Percentiles rank a stretch among this genome's conserved stretches.
Evolutionary conservation across 2,113 vertebrate species (phyloP).

Genomic region (Seriola quinqueradiata): DNA sequence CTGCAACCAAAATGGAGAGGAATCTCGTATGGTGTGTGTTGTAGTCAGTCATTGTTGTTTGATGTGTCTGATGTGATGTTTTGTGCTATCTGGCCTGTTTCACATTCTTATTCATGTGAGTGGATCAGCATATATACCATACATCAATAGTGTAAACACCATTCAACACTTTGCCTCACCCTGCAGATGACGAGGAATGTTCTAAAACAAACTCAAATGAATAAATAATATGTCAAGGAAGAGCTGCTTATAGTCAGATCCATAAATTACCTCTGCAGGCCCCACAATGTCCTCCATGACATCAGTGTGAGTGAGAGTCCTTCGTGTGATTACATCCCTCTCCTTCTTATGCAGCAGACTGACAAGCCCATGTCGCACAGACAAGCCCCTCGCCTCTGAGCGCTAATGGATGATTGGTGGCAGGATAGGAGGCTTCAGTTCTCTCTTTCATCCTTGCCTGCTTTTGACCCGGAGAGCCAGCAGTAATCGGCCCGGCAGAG

Average conservation of each 20-base stretch:
- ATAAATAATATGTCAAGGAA: conserved; percentile 76
- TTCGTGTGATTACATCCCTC: conserved; percentile 68
- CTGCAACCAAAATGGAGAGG: conserved; percentile 38
- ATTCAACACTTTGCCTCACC: conserved; percentile 57
- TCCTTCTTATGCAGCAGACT: conserved; percentile 81
- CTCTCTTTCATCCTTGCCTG: conserved; percentile 96
- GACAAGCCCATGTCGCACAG: conserved; percentile 83
- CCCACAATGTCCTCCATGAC: conserved; percentile 57
- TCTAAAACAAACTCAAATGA: conserved; percentile 79
- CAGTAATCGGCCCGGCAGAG: conserved; percentile 97
- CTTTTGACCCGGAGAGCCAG: conserved; percentile 93
- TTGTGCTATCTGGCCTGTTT: conserved; percentile 49
- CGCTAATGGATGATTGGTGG: conserved; percentile 93
- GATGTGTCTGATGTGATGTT: conserved; percentile 56
- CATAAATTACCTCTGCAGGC: conserved; percentile 69
- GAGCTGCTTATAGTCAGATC: conserved; percentile 62
- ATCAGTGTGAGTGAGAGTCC: conserved; percentile 58
- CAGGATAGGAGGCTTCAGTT: conserved; percentile 95
- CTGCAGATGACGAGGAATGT: conserved; percentile 62
- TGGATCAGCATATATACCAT: conserved; percentile 72
- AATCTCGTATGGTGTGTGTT: conserved; percentile 15
- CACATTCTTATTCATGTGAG: conserved; percentile 66
- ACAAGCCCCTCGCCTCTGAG: conserved; percentile 87
- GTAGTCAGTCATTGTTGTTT: conserved; percentile 49
- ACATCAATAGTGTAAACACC: conserved; percentile 79